Evolutionary conservation across 92 coral and sea anemone genomes (phyloP).

Genomic region (Palythoa grandis): DNA sequence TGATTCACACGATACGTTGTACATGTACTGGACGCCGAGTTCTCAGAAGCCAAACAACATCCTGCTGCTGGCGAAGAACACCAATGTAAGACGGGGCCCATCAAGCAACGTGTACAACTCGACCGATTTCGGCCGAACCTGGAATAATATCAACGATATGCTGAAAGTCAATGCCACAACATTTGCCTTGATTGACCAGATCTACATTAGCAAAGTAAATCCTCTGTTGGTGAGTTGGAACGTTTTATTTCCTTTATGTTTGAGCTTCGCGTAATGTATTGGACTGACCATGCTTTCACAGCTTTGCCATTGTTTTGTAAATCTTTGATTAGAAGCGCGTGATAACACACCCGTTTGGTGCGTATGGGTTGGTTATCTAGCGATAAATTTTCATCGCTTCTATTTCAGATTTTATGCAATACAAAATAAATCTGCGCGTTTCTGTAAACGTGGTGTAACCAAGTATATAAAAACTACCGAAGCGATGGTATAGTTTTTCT

Average conservation of each 20-base stretch:
- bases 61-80: slow-evolving; percentile 20
- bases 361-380: neutral
- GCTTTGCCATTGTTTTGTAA: slow-evolving; percentile 8
- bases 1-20: slow-evolving; percentile 1
- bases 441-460: neutral
- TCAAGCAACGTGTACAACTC: slow-evolving; percentile 38
- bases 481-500: neutral
- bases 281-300: slow-evolving; percentile 7
- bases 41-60: slow-evolving; percentile 3
- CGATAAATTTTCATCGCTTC: neutral
- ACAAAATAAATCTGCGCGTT: neutral
- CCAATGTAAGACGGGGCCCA: neutral
- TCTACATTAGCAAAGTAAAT: slow-evolving; percentile 19
- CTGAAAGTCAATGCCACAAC: slow-evolving; percentile 23
- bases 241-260: neutral
- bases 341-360: slow-evolving; percentile 15
- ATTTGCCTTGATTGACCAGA: slow-evolving; percentile 43
- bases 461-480: neutral
- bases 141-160: slow-evolving; percentile 22
- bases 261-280: neutral
- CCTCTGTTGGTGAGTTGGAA: slow-evolving; percentile 29
- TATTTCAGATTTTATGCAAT: neutral
- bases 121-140: slow-evolving; percentile 4
- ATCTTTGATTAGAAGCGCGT: slow-evolving; percentile 27
- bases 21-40: slow-evolving; percentile 38